Evolutionary conservation across 2,888 invertebrate genomes (phyloP).

Genomic region (Caenorhabditis japonica): DNA sequence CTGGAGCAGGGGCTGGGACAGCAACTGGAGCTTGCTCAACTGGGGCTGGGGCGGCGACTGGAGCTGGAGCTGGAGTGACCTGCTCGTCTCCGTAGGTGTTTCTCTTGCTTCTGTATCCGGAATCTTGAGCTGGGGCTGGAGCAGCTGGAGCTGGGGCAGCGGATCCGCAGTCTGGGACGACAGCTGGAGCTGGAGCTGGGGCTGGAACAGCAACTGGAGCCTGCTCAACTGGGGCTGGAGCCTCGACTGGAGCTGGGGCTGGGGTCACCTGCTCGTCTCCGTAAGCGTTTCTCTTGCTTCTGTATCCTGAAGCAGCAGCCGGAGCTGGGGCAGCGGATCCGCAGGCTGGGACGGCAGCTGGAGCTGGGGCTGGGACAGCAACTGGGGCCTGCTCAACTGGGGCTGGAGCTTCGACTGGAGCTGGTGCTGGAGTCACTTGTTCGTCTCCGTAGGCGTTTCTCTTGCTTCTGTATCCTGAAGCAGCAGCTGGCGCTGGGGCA

Average conservation of each 20-base stretch:
- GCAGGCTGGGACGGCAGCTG: slow-evolving; percentile 29
- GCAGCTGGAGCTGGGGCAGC: slow-evolving; percentile 40
- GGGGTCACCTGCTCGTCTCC: slow-evolving; percentile 64
- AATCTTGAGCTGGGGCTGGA: slow-evolving; percentile 34
- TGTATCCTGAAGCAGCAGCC: slow-evolving; percentile 46
- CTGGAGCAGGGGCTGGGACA: slow-evolving; percentile 41
- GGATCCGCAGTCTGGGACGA: slow-evolving; percentile 38
- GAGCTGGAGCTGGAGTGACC: slow-evolving; percentile 52
- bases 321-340: slow-evolving; percentile 42
- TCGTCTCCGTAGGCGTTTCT: slow-evolving; percentile 65
- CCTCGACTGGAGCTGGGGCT: slow-evolving; percentile 45
- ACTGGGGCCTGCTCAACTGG: slow-evolving; percentile 38
- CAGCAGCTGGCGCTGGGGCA: slow-evolving; percentile 31
- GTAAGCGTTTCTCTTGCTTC: slow-evolving; percentile 58
- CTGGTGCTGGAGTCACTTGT: slow-evolving; percentile 56
- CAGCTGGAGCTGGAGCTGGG: slow-evolving; percentile 47
- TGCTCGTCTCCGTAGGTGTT: slow-evolving; percentile 61
- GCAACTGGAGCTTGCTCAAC: slow-evolving; percentile 42
- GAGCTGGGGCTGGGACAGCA: slow-evolving; percentile 41
- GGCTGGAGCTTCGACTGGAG: slow-evolving; percentile 45
- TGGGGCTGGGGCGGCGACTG: slow-evolving; percentile 36
- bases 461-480: slow-evolving; percentile 53
- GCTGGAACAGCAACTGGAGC: slow-evolving; percentile 36
- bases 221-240: slow-evolving; percentile 40
- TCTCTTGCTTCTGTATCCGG: slow-evolving; percentile 53